phyloP scores from a whole-genome alignment of 2,113 vertebrate genomes.

The Phylloscopus trochilus region DNA sequence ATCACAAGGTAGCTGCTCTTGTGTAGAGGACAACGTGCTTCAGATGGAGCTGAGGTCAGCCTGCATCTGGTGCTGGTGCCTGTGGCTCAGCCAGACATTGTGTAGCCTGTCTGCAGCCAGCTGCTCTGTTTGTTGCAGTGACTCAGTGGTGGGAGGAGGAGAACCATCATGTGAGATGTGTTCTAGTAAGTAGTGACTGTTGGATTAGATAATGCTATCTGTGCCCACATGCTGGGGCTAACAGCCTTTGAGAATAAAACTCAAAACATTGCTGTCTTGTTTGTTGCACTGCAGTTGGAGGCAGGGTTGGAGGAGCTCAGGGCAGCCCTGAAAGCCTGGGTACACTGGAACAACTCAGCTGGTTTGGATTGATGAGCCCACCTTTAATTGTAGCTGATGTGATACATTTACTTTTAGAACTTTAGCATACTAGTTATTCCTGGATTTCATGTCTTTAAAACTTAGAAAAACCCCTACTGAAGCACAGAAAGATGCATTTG shows the following conservation, averaged over 20 bases:
- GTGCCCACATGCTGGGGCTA: slow-evolving; percentile 13
- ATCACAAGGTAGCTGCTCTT: not conserved
- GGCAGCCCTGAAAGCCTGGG: not conserved
- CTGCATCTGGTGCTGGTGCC: not conserved
- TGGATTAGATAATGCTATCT: slow-evolving; percentile 52
- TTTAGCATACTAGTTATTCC: not conserved
- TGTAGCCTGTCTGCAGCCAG: slow-evolving; percentile 21
- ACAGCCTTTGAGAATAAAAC: not conserved
- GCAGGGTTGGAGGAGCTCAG: not conserved
- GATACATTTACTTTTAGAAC: not conserved
- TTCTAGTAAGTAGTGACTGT: slow-evolving; percentile 42
- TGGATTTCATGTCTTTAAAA: not conserved
- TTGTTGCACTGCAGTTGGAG: not conserved
- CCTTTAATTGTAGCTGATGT: not conserved
- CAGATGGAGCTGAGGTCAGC: slow-evolving; percentile 17
- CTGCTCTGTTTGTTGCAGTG: not conserved
- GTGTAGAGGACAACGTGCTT: not conserved
- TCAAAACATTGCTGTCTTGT: not conserved
- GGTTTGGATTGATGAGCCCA: not conserved
- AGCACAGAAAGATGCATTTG: not conserved
- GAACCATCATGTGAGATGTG: slow-evolving; percentile 29
- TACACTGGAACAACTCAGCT: not conserved
- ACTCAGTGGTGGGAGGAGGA: slow-evolving; percentile 49
- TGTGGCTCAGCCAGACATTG: not conserved
- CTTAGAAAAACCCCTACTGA: not conserved